Base-by-base conservation (phyloP, 1,140 invertebrate species). In the Drosophila tristis region DNA sequence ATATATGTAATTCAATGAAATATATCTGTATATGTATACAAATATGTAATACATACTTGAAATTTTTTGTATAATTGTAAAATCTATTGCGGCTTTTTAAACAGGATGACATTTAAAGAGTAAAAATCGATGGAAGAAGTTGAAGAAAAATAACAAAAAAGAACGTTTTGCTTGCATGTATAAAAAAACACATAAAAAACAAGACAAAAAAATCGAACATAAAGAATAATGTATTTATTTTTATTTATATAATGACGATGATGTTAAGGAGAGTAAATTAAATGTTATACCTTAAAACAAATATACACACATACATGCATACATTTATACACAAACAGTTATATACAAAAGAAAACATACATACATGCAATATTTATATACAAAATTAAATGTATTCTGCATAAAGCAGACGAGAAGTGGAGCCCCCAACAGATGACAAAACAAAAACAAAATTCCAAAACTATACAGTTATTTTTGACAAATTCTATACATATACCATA, bases 261-360 rank as follows among this genome's bases (percentile, higher is more conserved):
- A 77, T 61, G 74, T 53, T 58, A 74, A 89, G 72, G 70, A 90
- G 85, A 90, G 74, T 85, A 86, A 89, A 89, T 85, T 85, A 90
- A 89, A 90, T 89, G 85, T 90, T 89, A 80, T 85, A 90, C 63
- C 86, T 90, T 89, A 86, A 90, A 90, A 67, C 63, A 90, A 89
- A 79, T 89, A 85, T 84, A 87, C 74, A 86, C 64, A 68, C 57
- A 66, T 43, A 79, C 53, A 70, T 43, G 67, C 31, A 50, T 23
- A 73, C 47, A 80, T 16, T 63, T 62, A 72, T 45, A 60, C 47
- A 70, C 13, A 73, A 15, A 78, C 31, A 68, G 31, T 67, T 26
- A 79, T 42, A 80, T 59, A 61, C 47, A 75, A 47, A 73, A 62
- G 50, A 31, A 74, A 44, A 73, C 48, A 71, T 35, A 80, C 44